Evolutionary conservation across 2,888 invertebrate genomes (phyloP).

Genomic region (Pseudanteris insignis): DNA sequence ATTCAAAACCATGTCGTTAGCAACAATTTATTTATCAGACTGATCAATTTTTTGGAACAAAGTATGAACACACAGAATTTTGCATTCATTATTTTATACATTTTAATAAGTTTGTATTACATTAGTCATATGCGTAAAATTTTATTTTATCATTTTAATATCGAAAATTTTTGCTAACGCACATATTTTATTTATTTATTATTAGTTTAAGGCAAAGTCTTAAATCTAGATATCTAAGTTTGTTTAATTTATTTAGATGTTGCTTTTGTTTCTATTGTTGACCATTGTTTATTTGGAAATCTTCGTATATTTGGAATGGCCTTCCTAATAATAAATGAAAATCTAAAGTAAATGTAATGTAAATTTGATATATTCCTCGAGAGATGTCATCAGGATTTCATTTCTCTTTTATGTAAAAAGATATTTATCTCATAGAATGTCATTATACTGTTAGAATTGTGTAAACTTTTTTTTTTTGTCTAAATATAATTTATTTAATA

Average conservation of each 20-base stretch:
- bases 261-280: background rate
- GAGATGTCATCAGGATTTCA: background rate
- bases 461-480: too few species aligned
- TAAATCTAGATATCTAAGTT: too few species aligned
- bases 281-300: background rate
- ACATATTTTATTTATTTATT: too few species aligned
- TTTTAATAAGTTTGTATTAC: background rate
- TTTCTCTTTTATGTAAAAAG: too few species aligned
- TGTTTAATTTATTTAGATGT: too few species aligned
- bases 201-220: too few species aligned
- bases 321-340: background rate
- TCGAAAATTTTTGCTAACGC: too few species aligned
- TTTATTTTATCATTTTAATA: background rate
- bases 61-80: too few species aligned
- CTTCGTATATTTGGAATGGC: background rate
- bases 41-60: background rate
- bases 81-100: background rate
- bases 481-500: too few species aligned
- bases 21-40: background rate
- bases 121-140: background rate
- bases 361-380: background rate
- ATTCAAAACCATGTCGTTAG: slow-evolving; percentile 6
- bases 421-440: too few species aligned
- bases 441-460: too few species aligned
- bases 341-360: background rate